Conservation (phyloP, 1,140 invertebrate genomes). For the Drosophila asahinai region DNA sequence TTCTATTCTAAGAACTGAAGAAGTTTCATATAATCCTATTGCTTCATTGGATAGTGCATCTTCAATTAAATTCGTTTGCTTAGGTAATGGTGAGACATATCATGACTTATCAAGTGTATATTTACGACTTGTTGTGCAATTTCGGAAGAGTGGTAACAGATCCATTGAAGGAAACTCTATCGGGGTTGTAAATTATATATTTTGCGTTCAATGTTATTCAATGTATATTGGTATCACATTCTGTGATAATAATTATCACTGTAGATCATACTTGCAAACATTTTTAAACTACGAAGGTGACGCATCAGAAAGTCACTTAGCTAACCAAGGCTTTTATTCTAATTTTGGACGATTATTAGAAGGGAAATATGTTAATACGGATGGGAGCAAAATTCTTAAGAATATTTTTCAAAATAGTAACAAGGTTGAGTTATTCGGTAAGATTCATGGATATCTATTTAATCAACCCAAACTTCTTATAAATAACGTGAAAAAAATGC, state of each 20-base stretch:
- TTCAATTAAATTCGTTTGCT: conserved; percentile 4
- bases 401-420: too few relatives aligned
- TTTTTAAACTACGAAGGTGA: background rate
- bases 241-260: background rate
- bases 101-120: conserved; percentile 4
- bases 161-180: background rate
- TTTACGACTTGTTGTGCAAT: background rate
- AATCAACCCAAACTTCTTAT: too few relatives aligned
- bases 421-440: too few relatives aligned
- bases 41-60: conserved; percentile 5
- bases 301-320: background rate
- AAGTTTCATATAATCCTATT: conserved; percentile 12
- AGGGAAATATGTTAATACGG: too few relatives aligned
- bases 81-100: background rate
- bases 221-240: background rate
- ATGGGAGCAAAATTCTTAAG: too few relatives aligned
- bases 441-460: too few relatives aligned
- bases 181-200: background rate
- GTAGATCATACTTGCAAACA: too few relatives aligned
- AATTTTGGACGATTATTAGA: too few relatives aligned
- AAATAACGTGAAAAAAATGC: too few relatives aligned
- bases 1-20: background rate
- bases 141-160: background rate
- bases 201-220: background rate
- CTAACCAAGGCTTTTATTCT: too few relatives aligned